Evolutionary conservation across 92 coral and sea anemone genomes (phyloP), one percentile per base, ranked within the genome.

Genomic region (Umimayanthus kanabou): DNA sequence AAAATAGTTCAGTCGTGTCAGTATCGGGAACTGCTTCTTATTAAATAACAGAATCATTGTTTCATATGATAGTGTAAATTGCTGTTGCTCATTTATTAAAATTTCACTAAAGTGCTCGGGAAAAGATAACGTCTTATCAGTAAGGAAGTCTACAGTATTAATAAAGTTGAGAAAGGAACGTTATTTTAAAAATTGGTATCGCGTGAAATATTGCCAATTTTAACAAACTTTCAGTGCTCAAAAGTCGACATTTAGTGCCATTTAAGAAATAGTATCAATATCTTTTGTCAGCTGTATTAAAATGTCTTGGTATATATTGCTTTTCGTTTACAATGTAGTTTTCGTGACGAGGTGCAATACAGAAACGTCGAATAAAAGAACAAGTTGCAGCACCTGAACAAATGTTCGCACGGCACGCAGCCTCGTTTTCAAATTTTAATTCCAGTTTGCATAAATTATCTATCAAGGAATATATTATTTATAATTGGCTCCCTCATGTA

Each of bases 401-500:
- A 81, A 81, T 67, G 85, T 66, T 39, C 18, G 22, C 57, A 39
- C 65, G 16, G 26, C 49, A 2, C 3, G 4, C 53, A 39, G 79
- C 82, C 65, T 78, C 82, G 82, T n/a, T 78, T 78, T 30, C 39
- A 22, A 81, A 81, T 45, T 61, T 16, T 15, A 40, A 33, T 37
- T 53, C 58, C 7, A 26, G 40, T 73, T 75, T 18, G 85, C 85
- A 81, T 81, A 81, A 65, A 81, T 81, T 81, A 2, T 22, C 37
- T 61, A 4, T 65, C 30, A 39, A 5, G 37, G 87, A 70, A 83
- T 83, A 71, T 16, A 83, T 83, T 83, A 83, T 83, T 83, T 73
- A 83, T 83, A 83, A 70, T 83, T 69, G 40, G 87, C 87, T 83
- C 87, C 77, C 87, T 83, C 87, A 83, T 70, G 77, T 49, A 83